Base-by-base conservation (phyloP, 2,797 vertebrate species). In the Pteropus rufus region DNA sequence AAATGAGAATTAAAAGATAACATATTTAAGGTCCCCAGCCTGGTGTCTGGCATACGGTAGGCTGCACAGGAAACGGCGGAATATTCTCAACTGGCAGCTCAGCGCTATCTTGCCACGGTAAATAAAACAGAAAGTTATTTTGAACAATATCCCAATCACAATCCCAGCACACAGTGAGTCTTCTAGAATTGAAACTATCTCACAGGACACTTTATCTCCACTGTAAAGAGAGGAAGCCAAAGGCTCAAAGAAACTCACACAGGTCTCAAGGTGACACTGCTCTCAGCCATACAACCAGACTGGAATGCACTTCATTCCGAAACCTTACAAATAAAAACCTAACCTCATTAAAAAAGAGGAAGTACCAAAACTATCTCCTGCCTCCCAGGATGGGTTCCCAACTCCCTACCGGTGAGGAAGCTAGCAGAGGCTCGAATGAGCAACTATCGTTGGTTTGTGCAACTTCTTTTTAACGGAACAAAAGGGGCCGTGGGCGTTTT, bases 391-490 rank as follows among this genome's bases (percentile, higher is more conserved):
- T 56, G 83, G 73, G 39, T 39, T 80, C 76, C 67, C 39, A 67
- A 24, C 10, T 24, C 41, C 73, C 77, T 34, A 36, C 80, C 97
- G 86, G 97, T 84, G 96, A 97, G 60, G 97, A 97, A 98, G 97
- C 95, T 77, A 94, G 97, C 95, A 97, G 97, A 97, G 96, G 95
- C 98, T 97, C 95, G 7, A 80, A 83, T 4, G 69, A 69, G 58
- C 81, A 90, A 69, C 31, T 79, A 72, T 54, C 62, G 15, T 52
- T 62, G 34, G 67, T 54, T 79, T 41, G 18, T 4, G 73, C 91
- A 87, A 92, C 52, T 72, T 83, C 69, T 77, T 91, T 91, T 87
- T 75, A 72, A 89, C 11, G 16, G 58, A 94, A 67, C 92, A 89
- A 90, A 89, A 80, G 65, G 52, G 56, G 19, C 26, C 10, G 24